Evolutionary conservation across 1,140 invertebrate species (phyloP).

Genomic region (Contarinia nasturtii): DNA sequence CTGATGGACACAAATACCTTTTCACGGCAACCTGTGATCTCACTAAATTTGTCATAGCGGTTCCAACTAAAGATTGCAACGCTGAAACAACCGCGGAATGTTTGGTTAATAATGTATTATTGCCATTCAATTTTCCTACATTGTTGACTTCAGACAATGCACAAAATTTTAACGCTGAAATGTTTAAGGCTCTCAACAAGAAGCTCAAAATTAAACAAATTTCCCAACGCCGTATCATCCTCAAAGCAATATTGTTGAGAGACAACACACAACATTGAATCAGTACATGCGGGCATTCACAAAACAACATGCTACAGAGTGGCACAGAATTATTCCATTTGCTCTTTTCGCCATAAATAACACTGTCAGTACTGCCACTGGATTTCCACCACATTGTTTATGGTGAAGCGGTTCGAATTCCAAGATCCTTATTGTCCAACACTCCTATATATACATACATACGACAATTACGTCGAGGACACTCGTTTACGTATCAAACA

Average conservation of each 20-base stretch:
- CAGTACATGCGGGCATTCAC: background rate
- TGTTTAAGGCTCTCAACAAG: background rate
- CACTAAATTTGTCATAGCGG: background rate
- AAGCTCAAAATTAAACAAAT: conserved; percentile 10
- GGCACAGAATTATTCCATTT: background rate
- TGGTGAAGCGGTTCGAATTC: background rate
- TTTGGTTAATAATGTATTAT: background rate
- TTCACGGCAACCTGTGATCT: background rate
- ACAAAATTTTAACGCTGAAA: background rate
- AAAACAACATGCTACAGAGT: background rate
- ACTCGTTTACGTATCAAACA: too few species aligned
- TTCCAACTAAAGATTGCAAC: background rate
- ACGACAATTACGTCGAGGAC: too few species aligned
- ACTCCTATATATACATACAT: too few species aligned
- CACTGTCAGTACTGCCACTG: background rate
- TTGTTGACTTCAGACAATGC: background rate
- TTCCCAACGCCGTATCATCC: conserved; percentile 19
- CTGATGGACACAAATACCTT: background rate
- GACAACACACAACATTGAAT: conserved; percentile 1
- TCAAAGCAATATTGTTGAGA: conserved; percentile 18
- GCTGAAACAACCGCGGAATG: background rate
- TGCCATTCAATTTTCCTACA: background rate
- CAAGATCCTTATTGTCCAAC: background rate
- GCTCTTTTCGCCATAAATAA: background rate
- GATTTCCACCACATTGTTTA: background rate